Evolutionary conservation across 2,113 vertebrate species (phyloP), one percentile per base, ranked within the genome.

Genomic region (Dolichallabes microphthalmus): DNA sequence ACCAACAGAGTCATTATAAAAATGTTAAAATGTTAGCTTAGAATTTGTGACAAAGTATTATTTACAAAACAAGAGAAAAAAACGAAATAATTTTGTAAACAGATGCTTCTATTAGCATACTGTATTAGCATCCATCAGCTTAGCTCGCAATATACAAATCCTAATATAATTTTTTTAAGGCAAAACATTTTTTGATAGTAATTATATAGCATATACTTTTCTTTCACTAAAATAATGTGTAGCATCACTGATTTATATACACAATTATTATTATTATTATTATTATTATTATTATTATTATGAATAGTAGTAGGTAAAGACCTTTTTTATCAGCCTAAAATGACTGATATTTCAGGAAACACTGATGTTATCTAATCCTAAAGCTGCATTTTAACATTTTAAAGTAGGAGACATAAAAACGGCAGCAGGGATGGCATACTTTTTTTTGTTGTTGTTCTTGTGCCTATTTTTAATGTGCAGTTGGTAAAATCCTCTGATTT

Each of bases 301-400:
- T 45, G 7, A 8, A 7, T 45, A 45, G 45, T 45, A 45, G 45
- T 45, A 45, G 45, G 6, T 45, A 45, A 45, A 45, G 45, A 7
- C 45, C 11, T 63, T 63, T 25, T 66, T 30, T 30, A 14, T 17
- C 8, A 35, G 8, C 19, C 60, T 8, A 71, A 68, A 71, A 5
- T 12, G 19, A 11, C 30, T 69, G 66, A 69, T 69, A 32, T 35
- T 32, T 7, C 30, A 69, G 5, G 32, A 52, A 52, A 52, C 12
- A n/a, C 1, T 53, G 14, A 27, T 1, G 15, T 52, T n/a, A 27
- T 53, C 15, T 22, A 74, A 30, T 27, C 25, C 45, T n/a, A n/a
- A 75, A 75, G 50, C 50, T 75, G 45, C 25, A 75, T 75, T 27
- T 75, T n/a, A 73, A 50, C 25, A 52, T 75, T 53, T 75, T 12